phyloP scores from a whole-genome alignment of 2,113 vertebrate species.

The Sylvilagus bachmani region DNA sequence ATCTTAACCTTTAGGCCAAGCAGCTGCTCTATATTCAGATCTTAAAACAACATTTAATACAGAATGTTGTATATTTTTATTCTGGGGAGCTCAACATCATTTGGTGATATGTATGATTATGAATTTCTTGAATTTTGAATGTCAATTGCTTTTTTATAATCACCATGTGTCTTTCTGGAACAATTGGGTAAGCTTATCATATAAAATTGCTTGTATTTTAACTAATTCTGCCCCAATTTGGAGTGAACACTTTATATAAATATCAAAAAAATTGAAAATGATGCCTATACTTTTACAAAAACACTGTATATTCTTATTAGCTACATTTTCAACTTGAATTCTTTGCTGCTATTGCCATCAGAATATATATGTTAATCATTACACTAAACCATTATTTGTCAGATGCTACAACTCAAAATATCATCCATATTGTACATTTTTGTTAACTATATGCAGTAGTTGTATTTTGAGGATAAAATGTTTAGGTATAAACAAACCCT shows the following conservation, averaged over 20 bases:
- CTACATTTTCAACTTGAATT: background rate
- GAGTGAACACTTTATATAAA: background rate
- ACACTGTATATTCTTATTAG: background rate
- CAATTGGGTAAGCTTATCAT: background rate
- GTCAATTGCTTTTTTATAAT: too few species aligned
- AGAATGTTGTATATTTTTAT: background rate
- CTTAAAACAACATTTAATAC: conserved; percentile 26
- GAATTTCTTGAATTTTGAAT: conserved; percentile 59
- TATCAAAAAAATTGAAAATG: conserved; percentile 45
- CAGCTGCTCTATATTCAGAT: background rate
- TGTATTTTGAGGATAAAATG: conserved; percentile 28
- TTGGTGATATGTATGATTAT: background rate
- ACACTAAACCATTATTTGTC: background rate
- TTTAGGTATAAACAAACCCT: conserved; percentile 24
- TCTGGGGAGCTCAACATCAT: background rate
- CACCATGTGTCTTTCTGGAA: background rate
- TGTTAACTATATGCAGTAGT: conserved; percentile 6
- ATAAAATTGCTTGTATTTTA: conserved; percentile 1
- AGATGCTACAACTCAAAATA: background rate
- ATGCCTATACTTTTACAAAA: background rate
- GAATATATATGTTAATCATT: background rate
- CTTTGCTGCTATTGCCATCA: background rate
- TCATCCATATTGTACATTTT: background rate
- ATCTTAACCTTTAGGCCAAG: too few species aligned
- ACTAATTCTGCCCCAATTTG: conserved; percentile 13